Evolutionary conservation across 2,113 vertebrate genomes (phyloP).

Genomic region (Lichenostomus cassidix): DNA sequence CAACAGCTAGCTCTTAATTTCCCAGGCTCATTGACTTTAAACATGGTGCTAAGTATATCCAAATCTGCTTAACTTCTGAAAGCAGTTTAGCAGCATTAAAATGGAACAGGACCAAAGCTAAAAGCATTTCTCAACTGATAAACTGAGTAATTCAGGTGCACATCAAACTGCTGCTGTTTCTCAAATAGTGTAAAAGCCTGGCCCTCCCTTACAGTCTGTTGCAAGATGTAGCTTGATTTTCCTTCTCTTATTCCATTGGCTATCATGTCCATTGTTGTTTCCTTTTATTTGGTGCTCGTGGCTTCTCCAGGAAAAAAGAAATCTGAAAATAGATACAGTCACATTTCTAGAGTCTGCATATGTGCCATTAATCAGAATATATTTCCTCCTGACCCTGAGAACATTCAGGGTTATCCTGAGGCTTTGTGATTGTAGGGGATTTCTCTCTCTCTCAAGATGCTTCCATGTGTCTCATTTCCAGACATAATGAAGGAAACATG

Average conservation of each 20-base stretch:
- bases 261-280: not conserved
- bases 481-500: not conserved
- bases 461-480: not conserved
- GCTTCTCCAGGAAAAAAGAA: not conserved
- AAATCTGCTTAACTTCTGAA: not conserved
- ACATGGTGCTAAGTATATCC: not conserved
- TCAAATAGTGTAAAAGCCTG: not conserved
- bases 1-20: not conserved
- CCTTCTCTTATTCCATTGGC: not conserved
- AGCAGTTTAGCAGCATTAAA: not conserved
- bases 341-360: not conserved
- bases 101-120: not conserved
- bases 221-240: not conserved
- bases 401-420: not conserved
- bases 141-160: not conserved
- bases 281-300: not conserved
- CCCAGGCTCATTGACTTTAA: not conserved
- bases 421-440: not conserved
- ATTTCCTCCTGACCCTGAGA: not conserved
- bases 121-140: not conserved
- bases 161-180: not conserved
- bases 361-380: not conserved
- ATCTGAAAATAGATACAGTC: not conserved
- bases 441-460: not conserved
- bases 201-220: not conserved